phyloP scores from a whole-genome alignment of 2,888 invertebrate species.

The Metacarcinus magister region DNA sequence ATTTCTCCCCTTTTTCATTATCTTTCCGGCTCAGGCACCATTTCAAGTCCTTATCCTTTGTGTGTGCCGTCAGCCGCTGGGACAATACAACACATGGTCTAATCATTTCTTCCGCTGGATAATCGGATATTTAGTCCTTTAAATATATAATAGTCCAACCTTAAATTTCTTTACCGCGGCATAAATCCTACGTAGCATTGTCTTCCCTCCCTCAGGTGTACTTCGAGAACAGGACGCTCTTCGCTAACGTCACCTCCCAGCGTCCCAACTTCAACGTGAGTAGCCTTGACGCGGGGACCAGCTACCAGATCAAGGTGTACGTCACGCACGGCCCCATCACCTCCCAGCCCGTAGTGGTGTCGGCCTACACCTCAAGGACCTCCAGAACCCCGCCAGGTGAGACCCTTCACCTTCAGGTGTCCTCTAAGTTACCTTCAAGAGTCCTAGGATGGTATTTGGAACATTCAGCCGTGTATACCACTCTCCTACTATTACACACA shows the following conservation, averaged over 20 bases:
- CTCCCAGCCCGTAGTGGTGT: conserved; percentile 71
- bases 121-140: too few species aligned
- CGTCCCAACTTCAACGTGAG: conserved; percentile 77
- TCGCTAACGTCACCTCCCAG: conserved; percentile 71
- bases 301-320: conserved; percentile 79
- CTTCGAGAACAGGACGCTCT: conserved; percentile 72
- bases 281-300: conserved; percentile 74
- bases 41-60: not conserved
- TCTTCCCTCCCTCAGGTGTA: conserved; percentile 66
- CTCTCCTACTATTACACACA: not conserved
- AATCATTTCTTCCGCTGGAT: too few species aligned
- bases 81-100: not conserved
- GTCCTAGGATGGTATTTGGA: not conserved
- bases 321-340: conserved; percentile 73
- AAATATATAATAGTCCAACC: not conserved
- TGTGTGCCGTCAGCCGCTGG: not conserved
- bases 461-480: too few species aligned
- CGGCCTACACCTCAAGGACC: conserved; percentile 71
- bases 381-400: conserved; percentile 20
- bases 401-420: not conserved
- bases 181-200: not conserved
- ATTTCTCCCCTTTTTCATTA: not conserved
- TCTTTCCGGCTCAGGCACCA: not conserved
- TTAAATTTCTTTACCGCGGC: not conserved
- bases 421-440: not conserved